phyloP scores from a whole-genome alignment of 37 sponge, comb jelly and placozoan genomes.

The Agelas oroides region DNA sequence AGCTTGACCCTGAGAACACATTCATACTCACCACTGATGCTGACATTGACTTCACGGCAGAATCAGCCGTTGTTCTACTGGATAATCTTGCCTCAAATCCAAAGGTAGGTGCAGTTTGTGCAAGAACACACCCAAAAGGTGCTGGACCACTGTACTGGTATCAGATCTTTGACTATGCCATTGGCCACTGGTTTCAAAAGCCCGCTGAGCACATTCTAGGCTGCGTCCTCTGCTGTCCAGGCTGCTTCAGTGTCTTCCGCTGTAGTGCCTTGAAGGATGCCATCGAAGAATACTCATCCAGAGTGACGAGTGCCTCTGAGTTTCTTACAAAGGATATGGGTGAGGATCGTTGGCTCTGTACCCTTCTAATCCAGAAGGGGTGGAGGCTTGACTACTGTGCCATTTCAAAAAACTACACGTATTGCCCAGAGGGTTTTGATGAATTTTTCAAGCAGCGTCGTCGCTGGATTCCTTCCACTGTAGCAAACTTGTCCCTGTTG shows the following conservation, averaged over 20 bases:
- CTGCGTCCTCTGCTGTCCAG: conserved; percentile 91
- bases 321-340: conserved; percentile 94
- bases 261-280: conserved; percentile 74
- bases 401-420: conserved; percentile 74
- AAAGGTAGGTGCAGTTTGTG: conserved; percentile 86
- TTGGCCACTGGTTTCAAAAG: conserved; percentile 91
- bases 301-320: conserved; percentile 65
- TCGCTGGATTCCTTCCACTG: conserved; percentile 87
- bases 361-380: conserved; percentile 82
- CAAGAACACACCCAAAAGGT: conserved; percentile 86
- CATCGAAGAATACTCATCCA: conserved; percentile 61
- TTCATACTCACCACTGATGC: conserved; percentile 96
- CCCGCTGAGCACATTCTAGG: conserved; percentile 84
- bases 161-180: conserved; percentile 88
- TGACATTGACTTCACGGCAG: conserved; percentile 84
- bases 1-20: conserved; percentile 53
- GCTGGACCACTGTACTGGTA: conserved; percentile 87
- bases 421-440: conserved; percentile 79
- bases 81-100: conserved; percentile 75
- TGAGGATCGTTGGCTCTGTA: conserved; percentile 93
- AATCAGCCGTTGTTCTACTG: conserved; percentile 75
- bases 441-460: conserved; percentile 90
- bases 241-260: conserved; percentile 87
- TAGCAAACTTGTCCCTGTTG: conserved; percentile 76
- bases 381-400: conserved; percentile 88